Evolutionary conservation across 2,888 invertebrate genomes (phyloP).

Genomic region (Tipula confusa): DNA sequence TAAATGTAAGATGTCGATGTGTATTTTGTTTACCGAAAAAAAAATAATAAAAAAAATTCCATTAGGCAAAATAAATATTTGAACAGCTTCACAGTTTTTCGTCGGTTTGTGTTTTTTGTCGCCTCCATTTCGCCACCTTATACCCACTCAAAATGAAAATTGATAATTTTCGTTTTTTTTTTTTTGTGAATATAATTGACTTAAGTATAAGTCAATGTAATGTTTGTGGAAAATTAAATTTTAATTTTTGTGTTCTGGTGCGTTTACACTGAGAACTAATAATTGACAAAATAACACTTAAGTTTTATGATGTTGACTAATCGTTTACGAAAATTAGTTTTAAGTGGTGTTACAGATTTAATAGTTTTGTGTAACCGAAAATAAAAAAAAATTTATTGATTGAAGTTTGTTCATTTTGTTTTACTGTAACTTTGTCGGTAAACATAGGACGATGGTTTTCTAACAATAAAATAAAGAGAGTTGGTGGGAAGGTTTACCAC

Average conservation of each 20-base stretch:
- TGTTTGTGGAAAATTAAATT: neutral
- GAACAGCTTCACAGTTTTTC: conserved; percentile 14
- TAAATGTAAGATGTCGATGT: neutral
- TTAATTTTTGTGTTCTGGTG: no score
- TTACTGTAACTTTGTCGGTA: no score
- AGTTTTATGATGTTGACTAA: neutral
- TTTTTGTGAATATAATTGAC: neutral
- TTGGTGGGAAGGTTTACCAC: no score
- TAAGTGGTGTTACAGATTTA: neutral
- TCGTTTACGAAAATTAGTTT: neutral
- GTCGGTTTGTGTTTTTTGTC: neutral
- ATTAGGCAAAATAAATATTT: conserved; percentile 6
- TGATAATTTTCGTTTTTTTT: neutral
- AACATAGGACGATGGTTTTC: no score
- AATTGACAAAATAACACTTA: neutral
- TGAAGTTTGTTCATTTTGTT: no score
- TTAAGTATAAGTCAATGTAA: neutral
- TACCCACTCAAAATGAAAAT: neutral
- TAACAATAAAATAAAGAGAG: no score
- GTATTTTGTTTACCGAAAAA: neutral
- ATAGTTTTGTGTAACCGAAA: no score
- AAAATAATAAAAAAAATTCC: neutral
- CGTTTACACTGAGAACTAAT: no score
- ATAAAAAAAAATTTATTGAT: no score
- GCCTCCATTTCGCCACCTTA: neutral